phyloP scores from a whole-genome alignment of 2,888 invertebrate species.

The Holacanthella duospinosa region DNA sequence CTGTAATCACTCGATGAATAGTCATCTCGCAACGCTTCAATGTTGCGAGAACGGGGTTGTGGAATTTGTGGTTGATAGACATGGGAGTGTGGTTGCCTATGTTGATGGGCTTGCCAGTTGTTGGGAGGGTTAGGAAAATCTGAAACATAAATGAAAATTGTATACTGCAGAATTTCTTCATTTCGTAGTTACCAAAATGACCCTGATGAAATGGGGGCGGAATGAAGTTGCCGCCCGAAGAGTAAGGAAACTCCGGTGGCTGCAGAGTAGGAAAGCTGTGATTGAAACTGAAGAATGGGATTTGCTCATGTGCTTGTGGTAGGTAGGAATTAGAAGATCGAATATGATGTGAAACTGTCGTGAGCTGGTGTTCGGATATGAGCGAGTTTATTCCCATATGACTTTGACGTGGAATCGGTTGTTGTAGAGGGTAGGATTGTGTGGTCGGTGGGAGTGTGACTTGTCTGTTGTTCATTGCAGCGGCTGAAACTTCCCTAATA shows the following conservation, averaged over 20 bases:
- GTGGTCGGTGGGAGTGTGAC: background rate
- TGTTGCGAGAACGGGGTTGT: background rate
- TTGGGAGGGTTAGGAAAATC: background rate
- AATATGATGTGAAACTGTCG: background rate
- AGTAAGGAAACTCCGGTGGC: background rate
- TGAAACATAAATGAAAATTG: too few species aligned
- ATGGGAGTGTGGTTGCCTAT: background rate
- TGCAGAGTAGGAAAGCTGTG: background rate
- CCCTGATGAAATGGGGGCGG: background rate
- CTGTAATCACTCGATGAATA: background rate
- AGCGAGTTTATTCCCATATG: background rate
- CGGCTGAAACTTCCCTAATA: background rate
- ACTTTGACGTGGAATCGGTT: background rate
- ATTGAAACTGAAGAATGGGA: background rate
- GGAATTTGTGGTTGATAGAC: background rate
- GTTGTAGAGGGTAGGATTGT: background rate
- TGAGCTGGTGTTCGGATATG: background rate
- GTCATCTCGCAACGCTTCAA: background rate
- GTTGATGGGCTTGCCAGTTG: background rate
- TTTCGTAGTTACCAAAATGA: background rate
- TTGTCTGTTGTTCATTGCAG: background rate
- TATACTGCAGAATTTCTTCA: too few species aligned
- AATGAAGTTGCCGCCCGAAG: background rate
- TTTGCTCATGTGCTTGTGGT: background rate
- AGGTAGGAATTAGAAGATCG: background rate